Percentiles rank a stretch among this genome's conserved stretches.
These are phyloP conservation scores for Melanerpes formicivorus DNA, from an alignment of 2,113 vertebrate species.

Conservation along the genomic window DNA sequence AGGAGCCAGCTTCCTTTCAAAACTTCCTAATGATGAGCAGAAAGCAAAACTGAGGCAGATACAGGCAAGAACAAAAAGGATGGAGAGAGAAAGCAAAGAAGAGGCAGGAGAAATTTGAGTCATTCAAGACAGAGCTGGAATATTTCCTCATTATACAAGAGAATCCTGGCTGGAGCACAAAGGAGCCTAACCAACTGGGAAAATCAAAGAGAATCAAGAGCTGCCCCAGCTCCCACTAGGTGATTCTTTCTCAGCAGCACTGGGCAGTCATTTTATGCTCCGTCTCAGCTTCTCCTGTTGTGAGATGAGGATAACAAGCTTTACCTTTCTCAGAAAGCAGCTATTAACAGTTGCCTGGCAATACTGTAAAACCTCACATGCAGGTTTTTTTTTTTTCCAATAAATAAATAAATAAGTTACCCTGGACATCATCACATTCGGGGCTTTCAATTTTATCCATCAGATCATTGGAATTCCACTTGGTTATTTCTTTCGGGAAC, in stretches of 20 bases:
- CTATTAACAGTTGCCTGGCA: not conserved
- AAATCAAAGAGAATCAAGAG: slow-evolving; percentile 19
- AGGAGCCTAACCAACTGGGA: not conserved
- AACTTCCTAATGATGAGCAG: not conserved
- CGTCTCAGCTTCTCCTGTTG: slow-evolving; percentile 10
- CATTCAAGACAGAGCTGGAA: not conserved
- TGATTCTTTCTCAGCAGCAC: not conserved
- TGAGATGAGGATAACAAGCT: slow-evolving; percentile 23
- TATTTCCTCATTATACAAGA: slow-evolving; percentile 3
- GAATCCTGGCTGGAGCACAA: not conserved
- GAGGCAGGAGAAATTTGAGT: not conserved
- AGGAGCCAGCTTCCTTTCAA: slow-evolving; percentile 1
- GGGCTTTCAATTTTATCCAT: slow-evolving; percentile 93
- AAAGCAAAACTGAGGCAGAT: slow-evolving; percentile 10
- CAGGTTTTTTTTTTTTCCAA: not conserved
- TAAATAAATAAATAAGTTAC: slow-evolving; percentile 59
- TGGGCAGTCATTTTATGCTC: not conserved
- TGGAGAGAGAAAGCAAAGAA: not conserved
- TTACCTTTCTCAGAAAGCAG: not conserved
- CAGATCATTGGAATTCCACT: slow-evolving; percentile 95
- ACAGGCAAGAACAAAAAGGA: slow-evolving; percentile 52
- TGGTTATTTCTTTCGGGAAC: slow-evolving; percentile 91
- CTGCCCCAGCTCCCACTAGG: not conserved
- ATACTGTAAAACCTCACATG: not conserved
- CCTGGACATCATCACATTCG: slow-evolving; percentile 82